Evolutionary conservation across 2,888 invertebrate species (phyloP), one percentile per base, ranked within the genome.

Genomic region (Hypena proboscidalis): DNA sequence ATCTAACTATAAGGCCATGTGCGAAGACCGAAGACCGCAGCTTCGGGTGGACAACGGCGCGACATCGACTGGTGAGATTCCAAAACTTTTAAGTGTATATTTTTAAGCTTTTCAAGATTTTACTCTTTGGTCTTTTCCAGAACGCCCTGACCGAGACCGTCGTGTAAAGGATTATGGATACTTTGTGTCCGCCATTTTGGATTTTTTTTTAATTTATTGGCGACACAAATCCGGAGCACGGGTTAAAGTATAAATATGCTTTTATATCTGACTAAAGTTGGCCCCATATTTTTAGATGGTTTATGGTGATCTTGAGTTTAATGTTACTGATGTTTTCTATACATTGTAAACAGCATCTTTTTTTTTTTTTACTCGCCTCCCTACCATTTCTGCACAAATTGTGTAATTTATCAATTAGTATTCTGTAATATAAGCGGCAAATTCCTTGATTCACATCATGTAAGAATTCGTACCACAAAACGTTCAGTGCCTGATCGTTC

Each of bases 51-150:
- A 21, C 31, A 52, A 38, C 59, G 47, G 2, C 48, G 11, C 74
- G 67, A 32, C 36, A 14, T 67, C 76, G 60, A 5, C 50, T 50
- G 75, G 75, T 76, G 47, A 76, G 75, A 70, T n/a, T 37, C 22
- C 36, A 49, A 40, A 23, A 42, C 49, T 60, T 49, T 52, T 69
- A 58, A 50, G 42, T 56, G 20, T 38, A 51, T 42, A 17, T 47
- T 39, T 33, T 37, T 43, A 23, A 4, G 19, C 25, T 58, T 39
- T 88, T 80, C 83, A 44, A 73, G 89, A 80, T 88, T 73, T 70
- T 79, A 63, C 66, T 29, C 85, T 89, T 88, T 90, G 90, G 55
- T 90, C 90, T 88, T 81, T 86, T 84, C 68, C 86, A 89, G 88
- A 70, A 61, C 34, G 73, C 53, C 32, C 30, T 30, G 22, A 39